Base-by-base conservation (phyloP, 2,888 invertebrate species). In the Drosophila diplacantha region DNA sequence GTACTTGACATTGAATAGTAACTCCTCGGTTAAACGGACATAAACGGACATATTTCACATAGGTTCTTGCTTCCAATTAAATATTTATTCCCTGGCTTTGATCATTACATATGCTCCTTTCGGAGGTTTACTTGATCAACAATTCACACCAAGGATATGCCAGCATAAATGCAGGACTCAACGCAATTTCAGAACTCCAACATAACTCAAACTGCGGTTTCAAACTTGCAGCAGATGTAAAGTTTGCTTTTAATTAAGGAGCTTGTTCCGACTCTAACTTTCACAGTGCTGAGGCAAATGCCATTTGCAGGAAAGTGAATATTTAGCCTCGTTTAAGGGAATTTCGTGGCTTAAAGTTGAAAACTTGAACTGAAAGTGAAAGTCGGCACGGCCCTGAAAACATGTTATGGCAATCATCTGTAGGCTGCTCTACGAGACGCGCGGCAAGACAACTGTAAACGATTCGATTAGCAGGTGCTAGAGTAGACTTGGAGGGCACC, bases 401-500 rank as follows among this genome's bases (percentile, higher is more conserved):
- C 31, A 50, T 73, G 64, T 61, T 66, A 46, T 67, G 70, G 71
- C 68, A 71, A 64, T 66, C 72, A 71, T 81, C 82, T 41, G 50
- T 24, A 35, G 39, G 34, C 50, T 62, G 60, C 63, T 63, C 61
- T 61, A 63, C 68, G 66, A 78, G 67, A 62, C 83, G 59, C 79
- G 74, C 56, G 68, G 56, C 59, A 71, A 67, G 52, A 55, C 20
- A 86, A 87, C 85, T 86, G 87, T 85, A 87, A 87, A 85, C 85
- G 83, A 81, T 80, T 79, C 82, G 75, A 87, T 87, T 87, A 86
- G 85, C 67, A 65, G 75, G 75, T 81, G 74, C 77, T 57, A 83
- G 76, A 86, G 60, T 79, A 72, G 82, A 76, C 83, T 86, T 86
- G 85, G 80, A 83, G 75, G 87, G 88, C 89, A 88, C 89, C 89